Conservation (phyloP, 2,888 invertebrate species). For the Drosophila rellima region DNA sequence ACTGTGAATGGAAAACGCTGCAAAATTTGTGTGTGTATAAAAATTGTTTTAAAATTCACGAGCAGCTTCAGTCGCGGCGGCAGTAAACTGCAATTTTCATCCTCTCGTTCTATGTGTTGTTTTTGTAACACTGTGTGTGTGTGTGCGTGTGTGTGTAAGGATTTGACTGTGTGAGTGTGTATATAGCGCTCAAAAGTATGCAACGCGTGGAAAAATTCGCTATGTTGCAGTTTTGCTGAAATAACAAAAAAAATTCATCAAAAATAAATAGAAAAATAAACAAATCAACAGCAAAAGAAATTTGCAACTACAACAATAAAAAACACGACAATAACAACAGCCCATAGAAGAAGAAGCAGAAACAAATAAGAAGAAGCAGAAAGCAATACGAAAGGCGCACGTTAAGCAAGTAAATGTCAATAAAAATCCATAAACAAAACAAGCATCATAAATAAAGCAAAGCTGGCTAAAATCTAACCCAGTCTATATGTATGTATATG, state of each 20-base stretch:
- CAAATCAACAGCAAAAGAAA: conserved; percentile 34
- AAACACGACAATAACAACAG: conserved; percentile 47
- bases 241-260: conserved; percentile 33
- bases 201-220: conserved; percentile 73
- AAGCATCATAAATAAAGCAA: conserved; percentile 45
- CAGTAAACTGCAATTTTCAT: conserved; percentile 73
- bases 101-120: conserved; percentile 30
- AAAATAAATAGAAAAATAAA: conserved; percentile 19
- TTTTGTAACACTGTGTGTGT: conserved; percentile 42
- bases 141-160: conserved; percentile 21
- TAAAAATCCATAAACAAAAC: conserved; percentile 44
- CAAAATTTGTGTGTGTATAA: conserved; percentile 51
- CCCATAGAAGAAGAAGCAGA: background rate
- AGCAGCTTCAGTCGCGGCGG: conserved; percentile 55
- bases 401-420: conserved; percentile 79
- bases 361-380: conserved; percentile 9
- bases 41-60: conserved; percentile 78
- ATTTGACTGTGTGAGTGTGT: conserved; percentile 32
- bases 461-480: conserved; percentile 37
- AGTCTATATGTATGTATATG: conserved; percentile 29
- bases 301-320: conserved; percentile 40
- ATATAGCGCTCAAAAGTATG: conserved; percentile 70
- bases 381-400: conserved; percentile 38
- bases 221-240: conserved; percentile 72
- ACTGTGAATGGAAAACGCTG: conserved; percentile 38